Base-by-base conservation (phyloP, 2,888 invertebrate species). In the Eugnorisma glareosa region DNA sequence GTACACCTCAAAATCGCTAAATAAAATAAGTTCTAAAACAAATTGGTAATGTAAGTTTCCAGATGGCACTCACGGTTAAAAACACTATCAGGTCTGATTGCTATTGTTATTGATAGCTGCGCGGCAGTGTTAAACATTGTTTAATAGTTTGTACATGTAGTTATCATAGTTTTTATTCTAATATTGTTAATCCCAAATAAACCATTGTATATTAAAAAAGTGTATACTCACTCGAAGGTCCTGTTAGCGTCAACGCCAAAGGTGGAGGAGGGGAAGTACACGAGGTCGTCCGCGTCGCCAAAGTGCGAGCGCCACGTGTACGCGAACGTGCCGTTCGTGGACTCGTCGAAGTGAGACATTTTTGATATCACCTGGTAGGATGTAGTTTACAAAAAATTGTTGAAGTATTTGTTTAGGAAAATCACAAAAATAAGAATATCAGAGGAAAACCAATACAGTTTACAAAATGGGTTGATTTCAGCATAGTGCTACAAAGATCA, bases 231-330 rank as follows among this genome's bases (percentile, higher is more conserved):
- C 97, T 98, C 98, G 90, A 99, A 99, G 0, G 99, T 99, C 80
- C 99, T 97, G 93, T 99, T 99, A 2, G 99, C 99, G 94, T 99
- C 99, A 82, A 99, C 98, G 40, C 99, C 99, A 93, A 98, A 99
- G 0, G 99, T 98, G 0, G 99, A 98, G 0, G 99, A 98, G 0
- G 99, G 99, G 93, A 98, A 99, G 93, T 98, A 98, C 0, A 99
- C 98, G 75, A 98, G 96, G 70, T 98, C 98, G 92, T 99, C 99
- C 0, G 99, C 98, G 93, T 98, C 98, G 7, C 99, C 98, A 83
- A 97, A 98, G 93, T 98, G 98, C 31, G 98, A 98, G 87, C 98
- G 97, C 99, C 99, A 99, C 63, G 97, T 97, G 93, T 98, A 98
- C 86, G 97, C 97, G 88, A 98, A 97, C 0, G 99, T 99, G 54